A percentile compares a stretch with the other conserved stretches of the same genome.
Conservation (phyloP, 2,797 vertebrate genomes). For the Peromyscus melanophrys region DNA sequence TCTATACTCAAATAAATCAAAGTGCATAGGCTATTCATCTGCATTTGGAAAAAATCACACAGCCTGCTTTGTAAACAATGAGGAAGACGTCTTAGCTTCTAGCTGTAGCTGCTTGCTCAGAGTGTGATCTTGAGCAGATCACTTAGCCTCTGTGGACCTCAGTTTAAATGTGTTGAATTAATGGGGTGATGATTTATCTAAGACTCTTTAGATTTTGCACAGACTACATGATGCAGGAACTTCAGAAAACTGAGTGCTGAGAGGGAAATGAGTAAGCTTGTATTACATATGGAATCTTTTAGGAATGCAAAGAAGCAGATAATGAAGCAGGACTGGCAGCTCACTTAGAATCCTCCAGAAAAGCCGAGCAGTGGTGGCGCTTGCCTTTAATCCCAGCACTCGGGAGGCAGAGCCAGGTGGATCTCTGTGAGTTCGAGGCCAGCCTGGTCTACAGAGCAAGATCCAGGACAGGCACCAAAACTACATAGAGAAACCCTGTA, state of each 20-base stretch:
- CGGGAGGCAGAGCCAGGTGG: no score
- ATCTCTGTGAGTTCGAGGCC: no score
- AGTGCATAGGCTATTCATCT: background rate
- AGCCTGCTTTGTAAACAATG: background rate
- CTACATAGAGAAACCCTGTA: no score
- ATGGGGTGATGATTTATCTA: background rate
- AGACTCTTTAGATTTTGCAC: no score
- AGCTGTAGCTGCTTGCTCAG: background rate
- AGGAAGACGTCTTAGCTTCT: background rate
- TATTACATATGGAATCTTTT: background rate
- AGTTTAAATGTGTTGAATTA: background rate
- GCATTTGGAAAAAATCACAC: background rate
- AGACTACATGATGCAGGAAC: background rate
- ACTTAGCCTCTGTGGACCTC: background rate
- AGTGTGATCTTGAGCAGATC: background rate
- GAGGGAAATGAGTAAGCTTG: background rate
- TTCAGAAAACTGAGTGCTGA: background rate
- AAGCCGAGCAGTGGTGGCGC: background rate
- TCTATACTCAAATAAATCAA: background rate
- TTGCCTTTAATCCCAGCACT: no score
- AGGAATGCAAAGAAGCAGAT: background rate
- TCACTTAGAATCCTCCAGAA: constrained; percentile 15
- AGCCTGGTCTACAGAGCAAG: no score
- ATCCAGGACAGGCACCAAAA: no score
- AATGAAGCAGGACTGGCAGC: background rate